A percentile compares a stretch with the other conserved stretches of the same genome.
phyloP scores from a whole-genome alignment of 2,797 vertebrate species.

The Lacerta viridis region DNA sequence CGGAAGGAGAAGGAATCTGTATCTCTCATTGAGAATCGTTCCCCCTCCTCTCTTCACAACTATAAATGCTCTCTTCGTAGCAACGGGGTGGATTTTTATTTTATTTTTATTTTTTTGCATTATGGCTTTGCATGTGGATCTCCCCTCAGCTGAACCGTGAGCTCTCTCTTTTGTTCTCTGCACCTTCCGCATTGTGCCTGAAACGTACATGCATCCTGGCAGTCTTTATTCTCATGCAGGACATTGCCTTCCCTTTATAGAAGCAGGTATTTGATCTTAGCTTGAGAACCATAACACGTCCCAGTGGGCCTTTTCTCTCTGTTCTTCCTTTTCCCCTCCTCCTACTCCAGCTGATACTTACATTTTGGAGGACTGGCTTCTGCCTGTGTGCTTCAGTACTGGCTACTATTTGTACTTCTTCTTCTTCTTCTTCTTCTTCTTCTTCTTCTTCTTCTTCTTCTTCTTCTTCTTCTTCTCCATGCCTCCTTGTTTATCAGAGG shows the following conservation, averaged over 20 bases:
- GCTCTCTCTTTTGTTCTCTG: neutral
- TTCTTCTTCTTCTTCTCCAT: neutral
- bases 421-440: no score
- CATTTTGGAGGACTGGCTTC: neutral
- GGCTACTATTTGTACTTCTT: neutral
- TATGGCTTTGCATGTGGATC: slow-evolving; percentile 44
- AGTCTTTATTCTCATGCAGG: slow-evolving; percentile 18
- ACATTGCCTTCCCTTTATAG: neutral
- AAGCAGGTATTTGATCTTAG: slow-evolving; percentile 43
- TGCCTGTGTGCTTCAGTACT: neutral
- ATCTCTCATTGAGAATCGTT: slow-evolving; percentile 7
- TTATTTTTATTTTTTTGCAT: slow-evolving; percentile 1
- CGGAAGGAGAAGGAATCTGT: slow-evolving; percentile 37
- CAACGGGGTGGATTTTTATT: slow-evolving; percentile 2
- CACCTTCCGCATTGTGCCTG: neutral
- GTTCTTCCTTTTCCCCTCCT: neutral
- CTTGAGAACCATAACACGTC: slow-evolving; percentile 36
- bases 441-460: no score
- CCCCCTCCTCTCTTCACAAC: neutral
- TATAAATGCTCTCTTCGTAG: slow-evolving; percentile 27
- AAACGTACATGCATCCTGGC: neutral
- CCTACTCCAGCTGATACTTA: neutral
- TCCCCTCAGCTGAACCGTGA: neutral
- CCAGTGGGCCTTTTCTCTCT: slow-evolving; percentile 11
- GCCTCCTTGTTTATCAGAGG: neutral